Base-by-base conservation (phyloP, 2,888 invertebrate species). In the Megamerina dolium region DNA sequence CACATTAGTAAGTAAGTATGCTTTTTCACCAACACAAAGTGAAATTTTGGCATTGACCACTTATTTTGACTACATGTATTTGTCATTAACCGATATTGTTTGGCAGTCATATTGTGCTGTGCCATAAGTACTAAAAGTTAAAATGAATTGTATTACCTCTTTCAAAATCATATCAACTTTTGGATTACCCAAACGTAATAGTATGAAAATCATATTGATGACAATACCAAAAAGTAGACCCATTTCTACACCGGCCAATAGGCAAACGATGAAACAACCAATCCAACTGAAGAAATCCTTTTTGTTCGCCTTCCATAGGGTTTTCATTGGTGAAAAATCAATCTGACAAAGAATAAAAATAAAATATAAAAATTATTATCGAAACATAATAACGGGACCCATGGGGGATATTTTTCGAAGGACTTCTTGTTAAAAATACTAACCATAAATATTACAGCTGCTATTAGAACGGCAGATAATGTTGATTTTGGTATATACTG, bases 371-470 rank as follows among this genome's bases (percentile, higher is more conserved):
- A n/a, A n/a, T n/a, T n/a, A n/a, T n/a, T n/a, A n/a, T 5, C 14
- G 14, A 10, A 5, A 29, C n/a, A 13, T 5, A 5, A 29, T 29
- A 30, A 5, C 4, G n/a, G n/a, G n/a, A n/a, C n/a, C n/a, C n/a
- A n/a, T n/a, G n/a, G n/a, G n/a, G n/a, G n/a, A n/a, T n/a, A n/a
- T n/a, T n/a, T n/a, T n/a, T n/a, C n/a, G n/a, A n/a, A n/a, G n/a
- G n/a, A n/a, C n/a, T n/a, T n/a, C n/a, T n/a, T n/a, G n/a, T n/a
- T n/a, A n/a, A n/a, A n/a, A n/a, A n/a, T n/a, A 41, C 68, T 64
- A 51, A 88, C 81, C 79, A 92, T 83, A 62, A 88, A 88, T 41
- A 88, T 68, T 10, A 94, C 93, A 6, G 95, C 93, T 53, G 85
- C 83, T 50, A 94, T 90, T 50, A 95, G 81, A 37, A 95, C 88